Evolutionary conservation across 1,140 invertebrate species (phyloP), one percentile per base, ranked within the genome.

Genomic region (Macrosteles quadrilineatus): DNA sequence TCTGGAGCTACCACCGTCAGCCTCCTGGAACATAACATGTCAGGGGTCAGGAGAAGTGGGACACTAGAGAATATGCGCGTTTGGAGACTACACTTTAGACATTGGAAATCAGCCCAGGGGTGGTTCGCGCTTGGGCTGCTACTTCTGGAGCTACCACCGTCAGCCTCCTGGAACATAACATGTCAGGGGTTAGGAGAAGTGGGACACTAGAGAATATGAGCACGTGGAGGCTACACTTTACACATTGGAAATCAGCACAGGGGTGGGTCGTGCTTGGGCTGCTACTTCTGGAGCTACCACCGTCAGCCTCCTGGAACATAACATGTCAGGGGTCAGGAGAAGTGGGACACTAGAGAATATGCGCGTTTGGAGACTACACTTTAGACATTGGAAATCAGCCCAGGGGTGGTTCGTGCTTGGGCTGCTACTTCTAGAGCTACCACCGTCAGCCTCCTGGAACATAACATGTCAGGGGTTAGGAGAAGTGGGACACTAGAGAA

Each of bases 71-170:
- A n/a, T n/a, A n/a, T n/a, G n/a, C n/a, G n/a, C n/a, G n/a, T n/a
- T n/a, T n/a, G n/a, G n/a, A n/a, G n/a, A 29, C 4, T 36, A 36
- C 14, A 4, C 32, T 36, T 36, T 14, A 6, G 32, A 36, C 32
- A 36, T 87, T 80, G 25, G 85, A 86, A 31, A 87, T 83, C 12
- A 87, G 81, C 40, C 87, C 81, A 9, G 85, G 85, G 45, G 85
- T 87, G 2, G 84, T 84, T 76, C 86, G 85, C 12, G 85, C 86
- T 0, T 85, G 85, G 4, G 86, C 86, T 2, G 85, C 86, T 14
- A 85, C 80, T 75, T 86, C 85, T 1, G 86, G 86, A 12, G 85
- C 84, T 53, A 87, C 86, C 19, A 87, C 84, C 30, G 85, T 86
- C 76, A 87, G 31, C 47, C 69, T 71, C 67, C 67, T 69, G 55